phyloP scores from a whole-genome alignment of 2,113 vertebrate species.

The Myrmecobius fasciatus region DNA sequence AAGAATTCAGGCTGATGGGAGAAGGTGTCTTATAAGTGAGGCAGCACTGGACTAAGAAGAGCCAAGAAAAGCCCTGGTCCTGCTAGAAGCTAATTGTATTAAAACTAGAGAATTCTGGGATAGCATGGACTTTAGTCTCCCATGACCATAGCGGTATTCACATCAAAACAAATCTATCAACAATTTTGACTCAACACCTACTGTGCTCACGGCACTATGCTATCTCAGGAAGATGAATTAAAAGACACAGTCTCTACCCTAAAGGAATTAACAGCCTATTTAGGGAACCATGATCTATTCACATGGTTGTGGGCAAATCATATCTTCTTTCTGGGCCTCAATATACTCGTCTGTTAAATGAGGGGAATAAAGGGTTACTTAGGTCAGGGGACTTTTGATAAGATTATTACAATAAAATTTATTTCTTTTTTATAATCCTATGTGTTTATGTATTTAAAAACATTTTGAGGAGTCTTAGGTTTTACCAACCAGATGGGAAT shows the following conservation, averaged over 20 bases:
- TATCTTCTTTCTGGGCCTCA: constrained; percentile 8
- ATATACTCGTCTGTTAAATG: constrained; percentile 28
- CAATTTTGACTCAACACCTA: neutral
- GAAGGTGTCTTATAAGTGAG: neutral
- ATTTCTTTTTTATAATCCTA: neutral
- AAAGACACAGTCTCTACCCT: neutral
- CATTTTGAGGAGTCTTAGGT: neutral
- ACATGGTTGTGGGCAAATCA: constrained; percentile 7
- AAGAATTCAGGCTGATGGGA: neutral
- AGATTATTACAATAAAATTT: neutral
- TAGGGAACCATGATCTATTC: neutral
- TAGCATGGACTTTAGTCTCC: neutral
- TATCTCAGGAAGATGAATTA: neutral
- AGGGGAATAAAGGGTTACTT: neutral
- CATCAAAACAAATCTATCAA: neutral
- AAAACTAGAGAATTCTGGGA: neutral
- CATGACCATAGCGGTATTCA: neutral
- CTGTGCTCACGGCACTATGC: neutral
- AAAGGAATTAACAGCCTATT: neutral
- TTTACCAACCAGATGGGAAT: neutral
- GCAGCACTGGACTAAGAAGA: neutral
- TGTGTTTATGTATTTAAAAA: neutral
- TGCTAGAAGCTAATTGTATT: constrained; percentile 30
- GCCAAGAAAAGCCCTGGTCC: constrained; percentile 7
- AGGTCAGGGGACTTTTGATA: neutral